Evolutionary conservation across 2,888 invertebrate genomes (phyloP).

Genomic region (Polyploca ridens): DNA sequence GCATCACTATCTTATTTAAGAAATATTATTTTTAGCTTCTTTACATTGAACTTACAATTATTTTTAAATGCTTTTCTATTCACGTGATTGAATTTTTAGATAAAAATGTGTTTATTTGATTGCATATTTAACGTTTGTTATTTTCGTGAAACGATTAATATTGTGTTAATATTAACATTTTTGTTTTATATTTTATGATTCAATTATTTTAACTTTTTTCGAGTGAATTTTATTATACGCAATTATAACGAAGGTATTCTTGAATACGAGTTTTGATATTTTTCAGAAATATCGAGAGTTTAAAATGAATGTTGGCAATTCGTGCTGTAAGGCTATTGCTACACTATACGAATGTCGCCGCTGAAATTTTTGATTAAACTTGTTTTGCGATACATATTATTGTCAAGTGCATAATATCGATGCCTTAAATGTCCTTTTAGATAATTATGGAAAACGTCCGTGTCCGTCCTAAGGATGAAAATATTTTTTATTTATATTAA

Average conservation of each 20-base stretch:
- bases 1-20: neutral
- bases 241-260: neutral
- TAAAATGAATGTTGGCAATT: neutral
- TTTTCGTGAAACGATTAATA: conserved; percentile 75
- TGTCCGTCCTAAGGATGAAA: conserved; percentile 58
- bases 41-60: conserved; percentile 1
- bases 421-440: conserved; percentile 32
- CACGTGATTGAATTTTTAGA: conserved; percentile 18
- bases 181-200: conserved; percentile 28
- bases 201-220: conserved; percentile 12
- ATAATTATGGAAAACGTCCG: conserved; percentile 30
- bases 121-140: conserved; percentile 50
- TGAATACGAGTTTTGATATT: neutral
- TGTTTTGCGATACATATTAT: conserved; percentile 22
- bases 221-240: neutral
- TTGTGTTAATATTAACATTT: conserved; percentile 37
- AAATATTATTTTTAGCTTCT: neutral
- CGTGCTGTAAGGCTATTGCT: neutral
- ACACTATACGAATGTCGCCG: neutral
- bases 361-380: neutral
- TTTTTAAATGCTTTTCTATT: conserved; percentile 9
- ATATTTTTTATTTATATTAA: conserved; percentile 36
- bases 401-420: conserved; percentile 30
- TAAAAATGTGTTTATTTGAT: conserved; percentile 32
- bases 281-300: neutral